Evolutionary conservation across 2,888 invertebrate genomes (phyloP).

Genomic region (Pheosia gnoma): DNA sequence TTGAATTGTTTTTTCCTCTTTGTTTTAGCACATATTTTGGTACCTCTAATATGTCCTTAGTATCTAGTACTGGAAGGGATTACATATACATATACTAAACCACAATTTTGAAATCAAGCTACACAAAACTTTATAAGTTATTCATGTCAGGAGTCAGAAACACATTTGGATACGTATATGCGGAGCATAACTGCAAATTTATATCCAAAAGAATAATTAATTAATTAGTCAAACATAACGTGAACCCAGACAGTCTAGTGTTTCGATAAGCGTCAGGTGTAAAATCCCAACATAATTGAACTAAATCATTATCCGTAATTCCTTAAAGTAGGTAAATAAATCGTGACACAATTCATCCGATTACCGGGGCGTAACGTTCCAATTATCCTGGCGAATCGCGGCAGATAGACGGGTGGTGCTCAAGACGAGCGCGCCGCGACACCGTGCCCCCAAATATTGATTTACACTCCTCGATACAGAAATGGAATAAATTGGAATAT

Average conservation of each 20-base stretch:
- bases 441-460: conserved; percentile 76
- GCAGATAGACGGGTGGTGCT: conserved; percentile 44
- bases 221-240: no score
- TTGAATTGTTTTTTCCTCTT: no score
- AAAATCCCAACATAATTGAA: neutral
- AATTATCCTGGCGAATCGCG: conserved; percentile 46
- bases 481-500: conserved; percentile 84
- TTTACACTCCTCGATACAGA: conserved; percentile 77
- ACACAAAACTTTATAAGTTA: no score
- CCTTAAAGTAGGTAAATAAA: conserved; percentile 35
- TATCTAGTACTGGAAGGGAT: no score
- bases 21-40: no score
- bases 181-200: no score
- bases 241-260: neutral
- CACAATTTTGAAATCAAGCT: no score
- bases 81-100: no score
- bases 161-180: no score
- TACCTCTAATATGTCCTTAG: no score
- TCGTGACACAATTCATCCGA: conserved; percentile 49
- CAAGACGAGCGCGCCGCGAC: conserved; percentile 51
- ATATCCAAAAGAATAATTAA: no score
- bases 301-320: conserved; percentile 24
- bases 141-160: no score
- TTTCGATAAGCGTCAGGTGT: neutral
- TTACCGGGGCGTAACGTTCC: conserved; percentile 56